These are phyloP conservation scores for Plebejus melissa DNA, from an alignment of 2,888 invertebrate species.

Conservation along the genomic window DNA sequence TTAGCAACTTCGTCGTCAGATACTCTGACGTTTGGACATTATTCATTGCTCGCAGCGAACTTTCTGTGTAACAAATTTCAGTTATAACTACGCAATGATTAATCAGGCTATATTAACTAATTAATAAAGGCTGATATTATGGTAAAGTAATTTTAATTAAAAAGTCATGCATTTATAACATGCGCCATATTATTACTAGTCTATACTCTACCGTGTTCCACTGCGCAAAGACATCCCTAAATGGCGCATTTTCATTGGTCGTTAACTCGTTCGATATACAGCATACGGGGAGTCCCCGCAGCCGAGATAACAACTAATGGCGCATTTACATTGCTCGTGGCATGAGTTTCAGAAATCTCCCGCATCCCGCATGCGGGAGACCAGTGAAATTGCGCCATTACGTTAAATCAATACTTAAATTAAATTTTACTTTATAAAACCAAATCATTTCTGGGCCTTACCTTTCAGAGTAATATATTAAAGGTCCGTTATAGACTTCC, in stretches of 20 bases:
- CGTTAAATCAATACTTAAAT: background rate
- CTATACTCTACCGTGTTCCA: background rate
- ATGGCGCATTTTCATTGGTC: too few species aligned
- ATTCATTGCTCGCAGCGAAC: background rate
- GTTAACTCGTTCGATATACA: too few species aligned
- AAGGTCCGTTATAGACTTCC: background rate
- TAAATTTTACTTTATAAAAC: background rate
- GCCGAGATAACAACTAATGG: too few species aligned
- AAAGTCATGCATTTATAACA: background rate
- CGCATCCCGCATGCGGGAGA: too few species aligned
- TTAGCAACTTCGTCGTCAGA: conserved; percentile 13
- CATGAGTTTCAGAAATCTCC: too few species aligned
- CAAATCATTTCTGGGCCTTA: background rate
- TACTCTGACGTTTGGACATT: background rate
- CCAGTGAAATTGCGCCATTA: too few species aligned
- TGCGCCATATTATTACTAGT: background rate
- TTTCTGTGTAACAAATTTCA: background rate
- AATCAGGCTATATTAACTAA: background rate
- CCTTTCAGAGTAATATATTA: background rate
- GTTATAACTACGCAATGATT: background rate
- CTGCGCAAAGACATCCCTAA: background rate
- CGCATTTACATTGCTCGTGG: too few species aligned
- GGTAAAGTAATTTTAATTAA: background rate
- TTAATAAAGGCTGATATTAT: background rate
- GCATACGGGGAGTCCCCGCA: too few species aligned